Conservation (phyloP, 2,797 vertebrate species). For the Aplochiton taeniatus region DNA sequence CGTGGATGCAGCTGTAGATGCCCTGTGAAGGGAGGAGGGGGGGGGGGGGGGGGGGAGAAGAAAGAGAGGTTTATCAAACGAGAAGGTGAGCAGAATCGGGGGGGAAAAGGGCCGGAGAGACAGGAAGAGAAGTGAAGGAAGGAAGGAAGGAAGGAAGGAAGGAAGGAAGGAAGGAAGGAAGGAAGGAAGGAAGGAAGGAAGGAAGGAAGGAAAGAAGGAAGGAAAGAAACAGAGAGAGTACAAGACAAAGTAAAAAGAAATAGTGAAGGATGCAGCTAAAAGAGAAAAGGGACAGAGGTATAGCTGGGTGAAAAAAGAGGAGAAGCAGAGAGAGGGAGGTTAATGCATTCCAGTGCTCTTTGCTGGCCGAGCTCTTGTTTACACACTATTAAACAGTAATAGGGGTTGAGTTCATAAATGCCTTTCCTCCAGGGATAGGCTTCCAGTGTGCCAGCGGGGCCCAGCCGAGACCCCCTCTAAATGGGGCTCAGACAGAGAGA, state of each 20-base stretch:
- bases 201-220: slow-evolving; percentile 18
- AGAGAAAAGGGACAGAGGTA: not conserved
- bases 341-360: slow-evolving; percentile 53
- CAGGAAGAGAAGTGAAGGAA: slow-evolving; percentile 27
- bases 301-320: not conserved
- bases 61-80: slow-evolving; percentile 31
- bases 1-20: slow-evolving; percentile 99
- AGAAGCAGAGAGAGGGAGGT: slow-evolving; percentile 36
- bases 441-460: not conserved
- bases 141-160: slow-evolving; percentile 26
- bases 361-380: slow-evolving; percentile 59
- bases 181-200: slow-evolving; percentile 18
- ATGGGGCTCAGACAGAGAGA: slow-evolving; percentile 28
- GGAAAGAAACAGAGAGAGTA: not conserved
- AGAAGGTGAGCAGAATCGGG: slow-evolving; percentile 25
- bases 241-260: not conserved
- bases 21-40: slow-evolving; percentile 78
- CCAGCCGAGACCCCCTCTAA: slow-evolving; percentile 11
- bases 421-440: slow-evolving; percentile 43
- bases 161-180: slow-evolving; percentile 24
- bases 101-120: slow-evolving; percentile 39
- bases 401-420: slow-evolving; percentile 57
- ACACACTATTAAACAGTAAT: slow-evolving; percentile 66
- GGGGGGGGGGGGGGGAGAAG: not conserved
- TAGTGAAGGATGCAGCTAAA: not conserved